Base-by-base conservation (phyloP, 1,140 invertebrate species). In the Panonychus citri region DNA sequence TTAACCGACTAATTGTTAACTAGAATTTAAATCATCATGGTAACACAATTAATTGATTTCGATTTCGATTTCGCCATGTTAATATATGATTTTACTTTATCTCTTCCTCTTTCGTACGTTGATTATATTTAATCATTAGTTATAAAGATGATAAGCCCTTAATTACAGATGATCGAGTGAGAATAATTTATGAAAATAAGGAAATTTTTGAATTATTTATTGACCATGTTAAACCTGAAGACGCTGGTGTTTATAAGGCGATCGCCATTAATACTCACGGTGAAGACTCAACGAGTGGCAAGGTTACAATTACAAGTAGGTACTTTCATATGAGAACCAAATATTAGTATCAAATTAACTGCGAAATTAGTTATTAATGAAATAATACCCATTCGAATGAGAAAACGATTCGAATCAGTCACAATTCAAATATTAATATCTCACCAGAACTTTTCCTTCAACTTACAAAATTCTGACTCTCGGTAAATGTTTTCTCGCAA, bases 141-240 rank as follows among this genome's bases (percentile, higher is more conserved):
- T 88, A 75, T 67, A 91, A 91, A 66, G 79, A 93, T 66, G 81
- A 76, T 26, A 73, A 77, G 40, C 74, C 79, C 62, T 79, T 94
- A 53, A 74, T 76, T 42, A 73, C 75, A 10, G 75, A 79, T 53
- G 77, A 82, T 13, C 76, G 83, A 13, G 74, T 89, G 17, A 77
- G 79, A 60, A 57, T 69, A 13, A 78, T 87, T 25, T 53, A 76
- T 75, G 34, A 83, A 79, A 82, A 83, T 17, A 78, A 77, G 27
- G 88, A 88, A 42, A 87, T 81, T 63, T 93, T 87, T 71, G 85
- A 91, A 68, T 64, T 99, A 25, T 77, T 91, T 2, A 89, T 97
- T 59, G 76, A 78, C 0, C 78, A 88, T 59, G 85, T 91, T 0
- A 77, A 74, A 54, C 75, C 76, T 26, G 65, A 73, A 15, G 91